These are phyloP conservation scores for Gouania willdenowi DNA, from an alignment of 2,797 vertebrate genomes.

Conservation along the genomic window DNA sequence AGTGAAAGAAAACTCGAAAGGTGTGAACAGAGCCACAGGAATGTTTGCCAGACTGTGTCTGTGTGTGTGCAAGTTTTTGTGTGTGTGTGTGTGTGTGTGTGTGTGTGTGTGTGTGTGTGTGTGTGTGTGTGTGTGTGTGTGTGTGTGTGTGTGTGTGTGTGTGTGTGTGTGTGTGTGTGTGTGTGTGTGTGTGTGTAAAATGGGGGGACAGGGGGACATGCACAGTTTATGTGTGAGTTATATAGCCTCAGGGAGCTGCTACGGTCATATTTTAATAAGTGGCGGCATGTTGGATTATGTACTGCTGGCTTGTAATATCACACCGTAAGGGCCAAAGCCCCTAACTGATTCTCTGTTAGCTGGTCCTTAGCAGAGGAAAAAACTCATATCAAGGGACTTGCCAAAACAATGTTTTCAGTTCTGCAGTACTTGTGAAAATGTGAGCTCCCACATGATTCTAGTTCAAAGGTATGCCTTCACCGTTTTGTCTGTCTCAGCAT, in stretches of 20 bases:
- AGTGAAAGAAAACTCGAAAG: not conserved
- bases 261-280: conserved; percentile 78
- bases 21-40: conserved; percentile 51
- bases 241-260: conserved; percentile 62
- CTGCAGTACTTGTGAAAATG: conserved; percentile 74
- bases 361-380: conserved; percentile 36
- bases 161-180: conserved; percentile 13
- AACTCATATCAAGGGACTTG: conserved; percentile 58
- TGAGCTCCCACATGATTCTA: conserved; percentile 72
- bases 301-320: conserved; percentile 73
- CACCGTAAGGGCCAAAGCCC: conserved; percentile 62
- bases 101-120: conserved; percentile 13
- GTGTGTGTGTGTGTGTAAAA: not conserved
- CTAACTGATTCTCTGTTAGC: conserved; percentile 56
- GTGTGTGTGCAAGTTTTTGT: no score
- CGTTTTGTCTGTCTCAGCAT: conserved; percentile 71
- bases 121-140: conserved; percentile 12
- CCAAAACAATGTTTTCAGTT: conserved; percentile 73
- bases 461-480: conserved; percentile 72
- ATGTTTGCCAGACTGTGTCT: conserved; percentile 36
- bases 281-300: conserved; percentile 71
- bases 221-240: conserved; percentile 55
- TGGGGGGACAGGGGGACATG: conserved; percentile 11
- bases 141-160: no score
- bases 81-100: conserved; percentile 14